Conservation (phyloP, 2,888 invertebrate genomes). For the Drosophila anomalata region DNA sequence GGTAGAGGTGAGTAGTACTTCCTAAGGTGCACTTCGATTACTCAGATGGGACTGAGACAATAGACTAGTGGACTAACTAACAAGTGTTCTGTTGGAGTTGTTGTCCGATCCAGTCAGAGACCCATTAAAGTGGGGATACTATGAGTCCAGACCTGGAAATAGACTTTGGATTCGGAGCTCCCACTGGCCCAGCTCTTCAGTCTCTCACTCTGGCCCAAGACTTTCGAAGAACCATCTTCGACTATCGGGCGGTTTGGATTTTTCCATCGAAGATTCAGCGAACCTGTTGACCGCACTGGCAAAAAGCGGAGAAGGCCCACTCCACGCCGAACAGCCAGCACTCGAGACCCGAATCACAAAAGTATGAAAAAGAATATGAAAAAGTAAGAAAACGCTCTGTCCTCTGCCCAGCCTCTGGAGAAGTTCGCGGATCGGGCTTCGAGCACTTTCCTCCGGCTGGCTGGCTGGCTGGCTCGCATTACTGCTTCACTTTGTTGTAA, state of each 20-base stretch:
- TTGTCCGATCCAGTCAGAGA: too few species aligned
- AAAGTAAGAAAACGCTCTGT: slow-evolving; percentile 28
- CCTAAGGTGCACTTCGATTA: too few species aligned
- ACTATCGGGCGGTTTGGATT: slow-evolving; percentile 75
- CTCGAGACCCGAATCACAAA: slow-evolving; percentile 29
- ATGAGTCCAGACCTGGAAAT: too few species aligned
- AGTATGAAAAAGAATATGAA: slow-evolving; percentile 3
- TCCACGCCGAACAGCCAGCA: slow-evolving; percentile 18
- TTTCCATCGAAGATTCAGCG: slow-evolving; percentile 49
- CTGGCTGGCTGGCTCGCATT: neutral
- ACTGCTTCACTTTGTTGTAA: neutral
- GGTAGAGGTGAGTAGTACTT: neutral
- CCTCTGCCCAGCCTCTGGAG: slow-evolving; percentile 43
- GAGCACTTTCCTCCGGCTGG: slow-evolving; percentile 23
- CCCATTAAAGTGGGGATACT: too few species aligned
- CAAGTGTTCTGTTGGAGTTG: too few species aligned
- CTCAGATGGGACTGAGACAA: too few species aligned
- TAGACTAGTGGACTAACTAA: too few species aligned
- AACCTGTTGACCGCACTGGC: slow-evolving; percentile 69
- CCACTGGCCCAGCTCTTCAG: neutral
- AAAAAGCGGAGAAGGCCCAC: slow-evolving; percentile 47
- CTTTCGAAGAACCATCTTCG: slow-evolving; percentile 52
- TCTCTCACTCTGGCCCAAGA: neutral
- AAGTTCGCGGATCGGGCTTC: slow-evolving; percentile 51
- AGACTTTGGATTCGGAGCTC: too few species aligned